phyloP scores from a whole-genome alignment of 2,888 invertebrate species.

The Clanis bilineata region DNA sequence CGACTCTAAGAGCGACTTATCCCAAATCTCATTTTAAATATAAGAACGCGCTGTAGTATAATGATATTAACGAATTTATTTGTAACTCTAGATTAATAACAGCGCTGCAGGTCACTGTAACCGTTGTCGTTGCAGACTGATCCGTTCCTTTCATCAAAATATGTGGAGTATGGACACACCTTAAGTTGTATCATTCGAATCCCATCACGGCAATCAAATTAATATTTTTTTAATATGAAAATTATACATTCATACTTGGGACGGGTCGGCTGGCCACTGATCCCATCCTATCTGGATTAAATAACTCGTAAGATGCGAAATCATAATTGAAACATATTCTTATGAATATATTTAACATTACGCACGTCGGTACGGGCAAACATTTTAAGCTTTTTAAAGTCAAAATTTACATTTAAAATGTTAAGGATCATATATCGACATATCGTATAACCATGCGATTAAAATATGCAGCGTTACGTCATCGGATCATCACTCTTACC shows the following conservation, averaged over 20 bases:
- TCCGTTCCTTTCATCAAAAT: too few relatives aligned
- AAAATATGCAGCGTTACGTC: conserved; percentile 6
- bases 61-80: too few relatives aligned
- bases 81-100: too few relatives aligned
- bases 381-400: conserved; percentile 60
- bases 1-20: too few relatives aligned
- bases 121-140: too few relatives aligned
- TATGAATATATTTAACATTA: conserved; percentile 54
- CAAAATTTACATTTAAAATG: conserved; percentile 60
- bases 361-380: conserved; percentile 34
- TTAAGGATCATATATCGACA: conserved; percentile 20
- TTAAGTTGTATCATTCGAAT: background rate
- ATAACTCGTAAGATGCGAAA: conserved; percentile 46
- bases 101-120: too few relatives aligned
- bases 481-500: too few relatives aligned
- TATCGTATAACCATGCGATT: conserved; percentile 8
- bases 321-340: conserved; percentile 66
- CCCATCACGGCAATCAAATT: conserved; percentile 32
- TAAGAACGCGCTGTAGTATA: too few relatives aligned
- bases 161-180: background rate
- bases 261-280: conserved; percentile 38
- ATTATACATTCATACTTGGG: conserved; percentile 43
- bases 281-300: conserved; percentile 51
- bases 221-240: conserved; percentile 38
- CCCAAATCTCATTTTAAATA: too few relatives aligned